Evolutionary conservation across 2,888 invertebrate genomes (phyloP), one percentile per base, ranked within the genome.

Genomic region (Steromphala cineraria): DNA sequence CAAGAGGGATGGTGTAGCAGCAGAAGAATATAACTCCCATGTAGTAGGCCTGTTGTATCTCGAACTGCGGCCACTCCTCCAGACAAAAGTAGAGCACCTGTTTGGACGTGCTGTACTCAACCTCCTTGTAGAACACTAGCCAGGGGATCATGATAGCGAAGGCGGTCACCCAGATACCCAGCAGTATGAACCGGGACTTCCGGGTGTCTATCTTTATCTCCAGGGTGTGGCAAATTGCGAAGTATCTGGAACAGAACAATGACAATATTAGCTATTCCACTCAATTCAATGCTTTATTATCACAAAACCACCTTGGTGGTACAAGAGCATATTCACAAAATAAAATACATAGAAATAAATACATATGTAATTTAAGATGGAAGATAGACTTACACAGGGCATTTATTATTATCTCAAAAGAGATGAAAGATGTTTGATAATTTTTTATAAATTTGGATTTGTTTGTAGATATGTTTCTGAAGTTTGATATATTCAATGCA

Each of bases 171-270:
- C 98, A 98, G 91, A 98, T 98, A 91, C 97, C 95, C 82, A 97
- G 94, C 89, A 98, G 97, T 95, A 98, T 96, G 93, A 97, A 94
- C 78, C 97, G 95, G 17, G 98, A 97, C 21, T 97, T 95, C 79
- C 96, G 95, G 91, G 97, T 97, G 77, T 98, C 97, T 94, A 98
- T 97, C 94, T 97, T 97, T 92, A 96, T 96, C 91, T 97, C 97
- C 89, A 98, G 94, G 0, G 98, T 97, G 96, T 97, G 98, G 97
- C 98, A 98, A 90, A 98, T 98, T 78, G 98, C 98, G 89, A 98
- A 95, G 93, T 98, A 98, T 94, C 98, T 98, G 96, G 17, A 96
- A 85, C 19, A 19, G 19, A 40, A 55, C 7, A 36, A 36, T 36
- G 36, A 36, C 7, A 36, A 4, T 36, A 7, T 36, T 36, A 36